These are phyloP conservation scores for Danio jaintianensis DNA, from an alignment of 2,797 vertebrate species.

Conservation along the genomic window DNA sequence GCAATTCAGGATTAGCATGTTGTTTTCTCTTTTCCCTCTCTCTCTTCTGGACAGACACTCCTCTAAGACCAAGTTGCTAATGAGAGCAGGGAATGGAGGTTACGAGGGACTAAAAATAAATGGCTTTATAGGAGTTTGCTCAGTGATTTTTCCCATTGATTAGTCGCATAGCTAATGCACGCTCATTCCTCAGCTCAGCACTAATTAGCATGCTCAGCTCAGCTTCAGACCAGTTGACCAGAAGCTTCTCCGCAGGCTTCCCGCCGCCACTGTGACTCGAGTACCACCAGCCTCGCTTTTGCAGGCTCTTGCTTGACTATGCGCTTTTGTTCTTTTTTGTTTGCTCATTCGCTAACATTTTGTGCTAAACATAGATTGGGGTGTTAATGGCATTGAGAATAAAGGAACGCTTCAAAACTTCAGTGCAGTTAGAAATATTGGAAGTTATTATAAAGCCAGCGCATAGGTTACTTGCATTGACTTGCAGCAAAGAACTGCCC, in stretches of 20 bases:
- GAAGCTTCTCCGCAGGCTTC: constrained; percentile 63
- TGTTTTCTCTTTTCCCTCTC: constrained; percentile 35
- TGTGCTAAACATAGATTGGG: constrained; percentile 6
- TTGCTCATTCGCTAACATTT: background rate
- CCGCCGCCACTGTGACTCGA: constrained; percentile 36
- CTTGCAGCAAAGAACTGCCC: background rate
- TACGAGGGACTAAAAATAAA: constrained; percentile 85
- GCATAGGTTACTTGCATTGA: background rate
- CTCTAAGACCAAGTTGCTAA: constrained; percentile 59
- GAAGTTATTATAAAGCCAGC: background rate
- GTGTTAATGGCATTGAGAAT: background rate
- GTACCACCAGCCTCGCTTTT: constrained; percentile 22
- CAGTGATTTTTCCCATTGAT: constrained; percentile 99
- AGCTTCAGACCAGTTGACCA: constrained; percentile 87
- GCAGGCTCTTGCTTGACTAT: constrained; percentile 10
- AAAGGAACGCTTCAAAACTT: background rate
- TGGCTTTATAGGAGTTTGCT: constrained; percentile 87
- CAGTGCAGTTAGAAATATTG: background rate
- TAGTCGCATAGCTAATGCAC: constrained; percentile 92
- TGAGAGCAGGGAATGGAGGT: constrained; percentile 61
- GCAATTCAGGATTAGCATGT: constrained; percentile 34
- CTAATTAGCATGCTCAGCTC: constrained; percentile 90
- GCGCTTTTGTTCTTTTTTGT: constrained; percentile 28
- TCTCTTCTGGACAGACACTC: constrained; percentile 42
- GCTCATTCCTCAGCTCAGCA: constrained; percentile 90